Percentiles rank a stretch among this genome's conserved stretches.
These are phyloP conservation scores for Triops longicaudatus DNA, from an alignment of 1,140 invertebrate species.

Conservation along the genomic window DNA sequence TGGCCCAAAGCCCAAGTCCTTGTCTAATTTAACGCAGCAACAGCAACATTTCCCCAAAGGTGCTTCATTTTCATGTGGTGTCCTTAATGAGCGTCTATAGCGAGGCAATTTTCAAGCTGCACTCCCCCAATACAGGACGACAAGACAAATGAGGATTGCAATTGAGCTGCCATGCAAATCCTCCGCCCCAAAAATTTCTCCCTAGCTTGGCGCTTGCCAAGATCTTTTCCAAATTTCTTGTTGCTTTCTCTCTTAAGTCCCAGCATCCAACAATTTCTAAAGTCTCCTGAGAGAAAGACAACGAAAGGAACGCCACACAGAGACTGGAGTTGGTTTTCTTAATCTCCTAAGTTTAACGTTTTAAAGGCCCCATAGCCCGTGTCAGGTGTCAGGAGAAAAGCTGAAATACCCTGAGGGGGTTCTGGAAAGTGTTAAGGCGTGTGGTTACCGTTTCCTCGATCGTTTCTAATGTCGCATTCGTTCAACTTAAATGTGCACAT, in stretches of 20 bases:
- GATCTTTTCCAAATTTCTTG: neutral
- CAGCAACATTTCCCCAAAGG: neutral
- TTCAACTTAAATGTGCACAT: neutral
- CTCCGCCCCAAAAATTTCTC: neutral
- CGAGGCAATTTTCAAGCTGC: slow-evolving; percentile 11
- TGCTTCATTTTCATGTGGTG: slow-evolving; percentile 15
- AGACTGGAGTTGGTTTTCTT: neutral
- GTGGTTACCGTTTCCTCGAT: neutral
- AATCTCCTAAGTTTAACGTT: neutral
- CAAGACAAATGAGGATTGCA: slow-evolving; percentile 12
- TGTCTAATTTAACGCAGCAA: neutral
- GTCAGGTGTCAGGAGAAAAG: neutral
- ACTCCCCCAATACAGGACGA: slow-evolving; percentile 2
- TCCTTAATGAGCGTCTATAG: slow-evolving; percentile 8
- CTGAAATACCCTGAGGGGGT: neutral
- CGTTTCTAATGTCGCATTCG: neutral
- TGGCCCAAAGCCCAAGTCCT: neutral
- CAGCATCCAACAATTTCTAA: neutral
- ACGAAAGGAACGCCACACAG: neutral
- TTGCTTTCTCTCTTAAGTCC: neutral
- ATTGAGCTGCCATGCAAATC: slow-evolving; percentile 14
- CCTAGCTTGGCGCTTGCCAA: neutral
- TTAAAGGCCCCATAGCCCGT: neutral
- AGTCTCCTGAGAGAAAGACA: neutral
- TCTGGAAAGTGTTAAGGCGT: slow-evolving; percentile 7